phyloP scores from a whole-genome alignment of 1,140 invertebrate genomes.

The Dreissena polymorpha region DNA sequence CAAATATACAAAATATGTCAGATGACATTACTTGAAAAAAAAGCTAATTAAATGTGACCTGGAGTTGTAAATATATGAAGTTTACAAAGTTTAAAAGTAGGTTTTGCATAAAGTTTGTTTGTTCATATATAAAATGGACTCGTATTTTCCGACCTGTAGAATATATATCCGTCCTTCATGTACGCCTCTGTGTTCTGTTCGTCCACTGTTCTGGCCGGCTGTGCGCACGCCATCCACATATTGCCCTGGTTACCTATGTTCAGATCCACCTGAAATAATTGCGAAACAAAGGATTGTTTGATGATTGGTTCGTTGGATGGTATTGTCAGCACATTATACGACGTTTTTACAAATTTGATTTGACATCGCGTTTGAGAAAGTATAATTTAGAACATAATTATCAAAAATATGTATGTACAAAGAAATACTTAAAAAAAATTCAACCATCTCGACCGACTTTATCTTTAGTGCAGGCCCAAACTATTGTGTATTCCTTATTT shows the following conservation, averaged over 20 bases:
- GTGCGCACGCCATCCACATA: constrained; percentile 77
- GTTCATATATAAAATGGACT: no score
- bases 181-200: constrained; percentile 81
- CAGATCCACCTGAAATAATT: constrained; percentile 19
- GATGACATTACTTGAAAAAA: neutral
- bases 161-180: no score
- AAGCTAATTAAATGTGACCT: neutral
- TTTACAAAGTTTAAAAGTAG: no score
- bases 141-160: no score
- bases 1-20: neutral
- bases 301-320: neutral
- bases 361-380: neutral
- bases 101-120: no score
- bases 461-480: neutral
- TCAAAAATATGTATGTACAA: no score
- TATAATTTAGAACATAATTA: neutral
- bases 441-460: neutral
- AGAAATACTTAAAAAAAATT: neutral
- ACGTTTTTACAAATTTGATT: neutral
- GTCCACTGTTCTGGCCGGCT: constrained; percentile 76
- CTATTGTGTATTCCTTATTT: no score
- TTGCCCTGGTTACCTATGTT: constrained; percentile 12
- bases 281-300: no score
- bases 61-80: no score
- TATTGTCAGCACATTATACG: neutral